Evolutionary conservation across 1,140 invertebrate species (phyloP), one percentile per base, ranked within the genome.

Genomic region (Potamilus streckersoni): DNA sequence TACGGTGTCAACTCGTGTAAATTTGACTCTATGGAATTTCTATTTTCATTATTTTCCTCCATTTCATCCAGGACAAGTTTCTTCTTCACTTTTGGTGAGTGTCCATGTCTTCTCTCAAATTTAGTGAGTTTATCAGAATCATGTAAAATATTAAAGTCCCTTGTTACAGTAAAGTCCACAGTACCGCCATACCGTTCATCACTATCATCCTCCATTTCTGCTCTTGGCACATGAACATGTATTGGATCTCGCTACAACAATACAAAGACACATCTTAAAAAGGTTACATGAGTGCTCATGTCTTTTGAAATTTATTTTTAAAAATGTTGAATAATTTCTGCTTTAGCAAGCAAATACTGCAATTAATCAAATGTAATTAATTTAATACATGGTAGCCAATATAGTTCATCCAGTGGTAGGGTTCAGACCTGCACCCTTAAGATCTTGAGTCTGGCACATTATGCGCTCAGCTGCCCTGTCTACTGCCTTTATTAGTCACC

Each of bases 1-100:
- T 81, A 85, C 82, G 82, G 69, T 62, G 78, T 73, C 68, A 83
- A 69, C 74, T 89, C 89, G 82, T 90, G 89, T n/a, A 90, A 83
- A 76, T 89, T 90, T 75, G 85, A 80, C 68, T 86, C 80, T 73
- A 80, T 66, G 57, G 79, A 65, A 78, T 80, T 76, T 61, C 67
- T 56, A 64, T 78, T 67, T 74, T 71, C 70, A 61, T 71, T 71
- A 60, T 73, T 69, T 68, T 75, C 78, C 27, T 73, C 38, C 49
- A 73, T 62, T 23, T 70, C 67, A 55, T 77, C 76, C 23, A 78
- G 56, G 19, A 69, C 72, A n/a, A 82, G 61, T 82, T 81, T 83
- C 65, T 80, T 76, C 69, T 80, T 79, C 64, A 79, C 83, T 81
- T 84, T 82, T 13, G 80, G 80, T 49, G 79, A 82, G 76, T 80